Conservation (phyloP, 2,113 vertebrate species). For the Dipodomys stephensi region DNA sequence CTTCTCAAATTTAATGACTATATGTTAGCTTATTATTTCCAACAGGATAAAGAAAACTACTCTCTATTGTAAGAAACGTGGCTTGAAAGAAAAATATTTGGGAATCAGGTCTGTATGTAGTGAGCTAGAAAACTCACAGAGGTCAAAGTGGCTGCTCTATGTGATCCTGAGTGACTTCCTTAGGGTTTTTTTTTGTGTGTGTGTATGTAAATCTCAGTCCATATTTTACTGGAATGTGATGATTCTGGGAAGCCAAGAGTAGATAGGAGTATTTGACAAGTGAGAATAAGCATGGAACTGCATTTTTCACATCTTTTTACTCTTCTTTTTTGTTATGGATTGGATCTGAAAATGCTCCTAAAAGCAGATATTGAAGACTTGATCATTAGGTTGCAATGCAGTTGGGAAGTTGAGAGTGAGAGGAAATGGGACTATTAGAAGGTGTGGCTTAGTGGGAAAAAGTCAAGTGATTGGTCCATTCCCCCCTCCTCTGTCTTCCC, state of each 20-base stretch:
- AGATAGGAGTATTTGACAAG: not conserved
- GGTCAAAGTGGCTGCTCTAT: not conserved
- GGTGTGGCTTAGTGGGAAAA: not conserved
- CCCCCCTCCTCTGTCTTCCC: not conserved
- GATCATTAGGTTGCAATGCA: not conserved
- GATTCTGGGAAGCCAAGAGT: fast-evolving
- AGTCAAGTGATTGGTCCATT: not conserved
- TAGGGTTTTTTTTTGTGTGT: not conserved
- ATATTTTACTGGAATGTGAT: no score
- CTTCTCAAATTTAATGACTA: not conserved
- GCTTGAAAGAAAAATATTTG: conserved; percentile 58
- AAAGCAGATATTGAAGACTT: not conserved
- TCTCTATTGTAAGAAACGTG: not conserved
- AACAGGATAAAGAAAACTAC: not conserved
- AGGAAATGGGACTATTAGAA: not conserved
- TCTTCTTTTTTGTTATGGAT: not conserved
- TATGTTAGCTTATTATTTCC: not conserved
- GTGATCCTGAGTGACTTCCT: not conserved
- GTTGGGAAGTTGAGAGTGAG: not conserved
- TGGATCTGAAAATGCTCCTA: not conserved
- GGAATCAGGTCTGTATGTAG: not conserved
- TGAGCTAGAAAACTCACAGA: not conserved
- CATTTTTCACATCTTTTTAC: not conserved
- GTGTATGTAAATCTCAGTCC: not conserved
- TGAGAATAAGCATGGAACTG: not conserved